phyloP scores from a whole-genome alignment of 1,140 invertebrate genomes.

The Caenorhabditis elegans region WBcel235 BX284604.4:12622501-12623000 shows the following conservation, averaged over 20 bases:
- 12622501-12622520: not conserved
- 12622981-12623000: no score
- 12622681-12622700: constrained; percentile 25
- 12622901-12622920: no score
- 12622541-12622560: no score
- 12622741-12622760: not conserved
- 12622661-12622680: constrained; percentile 24
- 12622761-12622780: not conserved
- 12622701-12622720: not conserved
- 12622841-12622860: not conserved
- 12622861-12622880: no score
- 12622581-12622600: constrained; percentile 46
- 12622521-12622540: constrained; percentile 22
- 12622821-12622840: constrained; percentile 1
- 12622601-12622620: constrained; percentile 30
- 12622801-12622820: not conserved
- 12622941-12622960: no score
- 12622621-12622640: constrained; percentile 43
- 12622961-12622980: no score
- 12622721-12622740: not conserved
- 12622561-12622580: no score
- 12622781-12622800: not conserved
- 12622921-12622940: no score
- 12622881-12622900: no score
- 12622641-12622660: constrained; percentile 34